Evolutionary conservation across 2,797 vertebrate species (phyloP).

Genomic region (Telmatherina bonti): DNA sequence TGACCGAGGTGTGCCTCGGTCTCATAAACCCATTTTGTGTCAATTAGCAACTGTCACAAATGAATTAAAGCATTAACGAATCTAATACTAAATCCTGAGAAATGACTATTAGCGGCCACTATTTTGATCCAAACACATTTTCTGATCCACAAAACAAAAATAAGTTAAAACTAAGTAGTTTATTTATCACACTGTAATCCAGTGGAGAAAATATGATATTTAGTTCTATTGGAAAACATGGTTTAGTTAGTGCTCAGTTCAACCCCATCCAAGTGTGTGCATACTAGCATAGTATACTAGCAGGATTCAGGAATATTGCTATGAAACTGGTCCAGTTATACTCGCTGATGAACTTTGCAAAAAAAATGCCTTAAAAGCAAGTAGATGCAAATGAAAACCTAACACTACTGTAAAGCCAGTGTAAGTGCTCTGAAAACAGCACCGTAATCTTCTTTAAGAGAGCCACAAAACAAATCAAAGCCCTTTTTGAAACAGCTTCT

Average conservation of each 20-base stretch:
- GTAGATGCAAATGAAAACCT: conserved; percentile 68
- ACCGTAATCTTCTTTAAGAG: conserved; percentile 34
- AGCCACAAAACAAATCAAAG: conserved; percentile 55
- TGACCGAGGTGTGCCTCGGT: not conserved
- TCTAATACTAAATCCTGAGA: not conserved
- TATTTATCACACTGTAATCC: not conserved
- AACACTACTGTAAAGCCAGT: conserved; percentile 43
- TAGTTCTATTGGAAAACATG: no score
- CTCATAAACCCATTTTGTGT: not conserved
- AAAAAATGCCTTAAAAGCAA: conserved; percentile 52
- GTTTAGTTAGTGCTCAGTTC: no score
- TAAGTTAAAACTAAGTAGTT: not conserved
- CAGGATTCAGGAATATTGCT: not conserved
- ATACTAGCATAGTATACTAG: not conserved
- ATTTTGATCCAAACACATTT: not conserved
- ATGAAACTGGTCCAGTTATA: not conserved
- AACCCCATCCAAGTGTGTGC: no score
- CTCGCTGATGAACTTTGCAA: conserved; percentile 37
- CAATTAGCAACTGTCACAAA: conserved; percentile 14
- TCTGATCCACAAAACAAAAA: not conserved
- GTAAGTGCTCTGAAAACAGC: conserved; percentile 47
- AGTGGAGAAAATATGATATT: not conserved
- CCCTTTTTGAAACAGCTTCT: conserved; percentile 46
- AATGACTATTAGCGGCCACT: not conserved
- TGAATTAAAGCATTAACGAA: conserved; percentile 4